phyloP scores from a whole-genome alignment of 2,888 invertebrate genomes.

The Physocephala rufipes region DNA sequence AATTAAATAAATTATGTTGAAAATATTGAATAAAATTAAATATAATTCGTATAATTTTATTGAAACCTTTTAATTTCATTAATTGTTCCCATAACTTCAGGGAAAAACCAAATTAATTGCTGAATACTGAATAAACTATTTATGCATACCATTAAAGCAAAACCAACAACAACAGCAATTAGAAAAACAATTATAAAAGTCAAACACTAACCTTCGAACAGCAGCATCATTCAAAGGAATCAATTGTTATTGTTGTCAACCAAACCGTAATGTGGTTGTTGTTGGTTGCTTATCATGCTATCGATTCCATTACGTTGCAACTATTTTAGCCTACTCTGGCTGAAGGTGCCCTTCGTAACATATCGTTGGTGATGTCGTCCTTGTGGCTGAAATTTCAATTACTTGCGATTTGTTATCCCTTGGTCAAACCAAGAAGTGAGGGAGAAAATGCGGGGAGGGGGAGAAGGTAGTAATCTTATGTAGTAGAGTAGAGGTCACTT shows the following conservation, averaged over 20 bases:
- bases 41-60: background rate
- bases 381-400: constrained; percentile 52
- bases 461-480: background rate
- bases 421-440: constrained; percentile 34
- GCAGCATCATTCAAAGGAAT: background rate
- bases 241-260: background rate
- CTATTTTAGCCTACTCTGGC: background rate
- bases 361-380: constrained; percentile 1
- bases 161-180: background rate
- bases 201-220: background rate
- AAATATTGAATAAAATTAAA: background rate
- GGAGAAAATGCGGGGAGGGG: background rate
- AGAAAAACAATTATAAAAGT: background rate
- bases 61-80: too few species aligned
- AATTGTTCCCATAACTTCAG: background rate
- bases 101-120: too few species aligned
- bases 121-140: constrained; percentile 4
- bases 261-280: background rate
- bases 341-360: background rate
- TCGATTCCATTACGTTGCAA: too few species aligned
- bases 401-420: constrained; percentile 53
- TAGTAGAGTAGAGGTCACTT: background rate
- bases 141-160: background rate
- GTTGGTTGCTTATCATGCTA: too few species aligned
- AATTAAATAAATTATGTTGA: background rate